Percentiles rank a stretch among this genome's conserved stretches.
phyloP scores from a whole-genome alignment of 92 coral and sea anemone species.

The Porites cylindrica region DNA sequence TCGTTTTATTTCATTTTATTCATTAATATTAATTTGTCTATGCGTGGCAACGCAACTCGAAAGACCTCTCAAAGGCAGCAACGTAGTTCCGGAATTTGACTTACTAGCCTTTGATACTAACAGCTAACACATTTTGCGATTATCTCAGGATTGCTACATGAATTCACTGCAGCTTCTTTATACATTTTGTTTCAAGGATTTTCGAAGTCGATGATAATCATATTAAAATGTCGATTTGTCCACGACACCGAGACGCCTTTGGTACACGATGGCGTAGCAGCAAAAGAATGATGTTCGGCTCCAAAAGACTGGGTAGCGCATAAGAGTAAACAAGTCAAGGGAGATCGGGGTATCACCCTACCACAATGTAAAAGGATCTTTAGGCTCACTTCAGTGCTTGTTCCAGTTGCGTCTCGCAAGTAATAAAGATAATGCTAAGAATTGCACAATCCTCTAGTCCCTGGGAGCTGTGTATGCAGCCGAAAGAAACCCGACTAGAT shows the following conservation, averaged over 20 bases:
- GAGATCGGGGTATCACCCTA: conserved; percentile 41
- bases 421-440: not conserved
- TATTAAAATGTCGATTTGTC: conserved; percentile 55
- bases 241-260: conserved; percentile 62
- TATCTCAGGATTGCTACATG: no score
- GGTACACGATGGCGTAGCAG: conserved; percentile 53
- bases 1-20: no score
- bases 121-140: no score
- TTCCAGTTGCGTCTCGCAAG: conserved; percentile 49
- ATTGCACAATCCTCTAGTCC: not conserved
- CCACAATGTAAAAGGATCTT: conserved; percentile 34
- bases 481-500: no score
- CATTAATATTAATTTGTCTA: no score
- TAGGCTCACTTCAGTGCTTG: not conserved
- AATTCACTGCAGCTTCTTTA: no score
- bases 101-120: no score
- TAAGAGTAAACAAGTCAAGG: conserved; percentile 29
- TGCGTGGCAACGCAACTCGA: no score
- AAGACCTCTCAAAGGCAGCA: no score
- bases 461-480: no score
- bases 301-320: conserved; percentile 46
- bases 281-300: conserved; percentile 36
- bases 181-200: conserved; percentile 10
- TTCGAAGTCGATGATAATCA: conserved; percentile 39
- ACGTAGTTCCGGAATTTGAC: no score